These are phyloP conservation scores for Lemur catta DNA, from an alignment of 2,797 vertebrate genomes.

Conservation along the genomic window DNA sequence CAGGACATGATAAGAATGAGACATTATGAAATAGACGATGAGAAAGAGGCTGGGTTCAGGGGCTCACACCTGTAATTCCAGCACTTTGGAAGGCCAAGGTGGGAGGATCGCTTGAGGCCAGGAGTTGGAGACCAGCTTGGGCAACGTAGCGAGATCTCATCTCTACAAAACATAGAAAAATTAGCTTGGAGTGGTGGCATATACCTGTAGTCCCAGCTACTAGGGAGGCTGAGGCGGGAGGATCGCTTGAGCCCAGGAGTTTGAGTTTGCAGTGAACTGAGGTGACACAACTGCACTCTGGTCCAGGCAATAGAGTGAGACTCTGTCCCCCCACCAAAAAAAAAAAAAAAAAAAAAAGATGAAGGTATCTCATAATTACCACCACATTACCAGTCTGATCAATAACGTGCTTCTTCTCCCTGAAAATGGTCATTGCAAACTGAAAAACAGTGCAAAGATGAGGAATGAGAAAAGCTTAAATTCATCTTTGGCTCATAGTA, in stretches of 20 bases:
- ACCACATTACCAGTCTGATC: background rate
- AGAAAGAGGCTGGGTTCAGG: background rate
- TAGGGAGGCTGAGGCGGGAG: background rate
- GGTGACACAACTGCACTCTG: background rate
- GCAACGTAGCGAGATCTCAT: background rate
- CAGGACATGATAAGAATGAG: background rate
- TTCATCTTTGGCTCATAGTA: background rate
- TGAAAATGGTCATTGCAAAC: background rate
- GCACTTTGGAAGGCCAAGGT: background rate
- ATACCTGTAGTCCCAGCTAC: background rate
- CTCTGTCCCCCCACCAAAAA: too few species aligned
- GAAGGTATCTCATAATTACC: background rate
- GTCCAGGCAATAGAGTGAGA: background rate
- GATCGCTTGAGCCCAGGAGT: background rate
- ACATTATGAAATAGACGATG: background rate
- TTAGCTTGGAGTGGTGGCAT: background rate
- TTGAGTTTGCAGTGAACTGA: background rate
- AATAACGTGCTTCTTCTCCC: background rate
- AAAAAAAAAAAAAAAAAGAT: background rate
- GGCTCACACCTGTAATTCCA: background rate
- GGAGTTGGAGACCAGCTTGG: background rate
- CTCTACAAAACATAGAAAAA: background rate
- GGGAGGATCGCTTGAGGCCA: background rate
- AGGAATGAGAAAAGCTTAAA: background rate
- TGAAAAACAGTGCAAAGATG: background rate